Evolutionary conservation across 1,140 invertebrate species (phyloP).

Genomic region (Ladona fulva): DNA sequence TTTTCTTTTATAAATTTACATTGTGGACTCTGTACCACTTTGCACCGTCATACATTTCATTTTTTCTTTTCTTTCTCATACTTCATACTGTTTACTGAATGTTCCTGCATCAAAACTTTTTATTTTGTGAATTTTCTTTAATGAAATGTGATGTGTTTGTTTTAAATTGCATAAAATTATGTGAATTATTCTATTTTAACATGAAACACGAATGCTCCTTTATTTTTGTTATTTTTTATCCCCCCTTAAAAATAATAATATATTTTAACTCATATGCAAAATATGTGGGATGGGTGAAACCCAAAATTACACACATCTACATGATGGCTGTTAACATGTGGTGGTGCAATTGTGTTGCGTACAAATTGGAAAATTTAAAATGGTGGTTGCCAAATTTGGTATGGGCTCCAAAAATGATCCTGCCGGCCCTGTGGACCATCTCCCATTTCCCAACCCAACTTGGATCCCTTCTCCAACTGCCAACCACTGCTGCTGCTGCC

Average conservation of each 20-base stretch:
- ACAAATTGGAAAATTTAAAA: not conserved
- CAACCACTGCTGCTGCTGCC: constrained; percentile 1
- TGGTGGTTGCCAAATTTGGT: constrained; percentile 3
- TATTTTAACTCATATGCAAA: not conserved
- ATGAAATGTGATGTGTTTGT: not conserved
- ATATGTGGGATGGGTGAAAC: not conserved
- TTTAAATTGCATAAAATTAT: not conserved
- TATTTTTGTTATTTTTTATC: not conserved
- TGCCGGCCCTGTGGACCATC: not conserved
- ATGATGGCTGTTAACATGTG: not conserved
- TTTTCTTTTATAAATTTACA: not conserved
- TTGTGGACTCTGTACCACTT: not conserved
- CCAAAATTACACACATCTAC: not conserved
- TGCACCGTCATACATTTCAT: not conserved
- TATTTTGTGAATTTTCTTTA: not conserved
- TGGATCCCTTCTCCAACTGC: not conserved
- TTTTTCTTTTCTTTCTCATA: not conserved
- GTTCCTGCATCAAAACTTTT: constrained; percentile 9
- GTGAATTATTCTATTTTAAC: not conserved
- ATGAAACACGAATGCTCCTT: not conserved
- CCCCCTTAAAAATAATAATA: not conserved
- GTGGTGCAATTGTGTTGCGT: constrained; percentile 3
- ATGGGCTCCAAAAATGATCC: not conserved
- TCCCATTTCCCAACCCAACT: not conserved
- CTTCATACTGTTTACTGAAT: not conserved